Conservation (phyloP, 2,797 vertebrate species). For the Limnodromus scolopaceus region DNA sequence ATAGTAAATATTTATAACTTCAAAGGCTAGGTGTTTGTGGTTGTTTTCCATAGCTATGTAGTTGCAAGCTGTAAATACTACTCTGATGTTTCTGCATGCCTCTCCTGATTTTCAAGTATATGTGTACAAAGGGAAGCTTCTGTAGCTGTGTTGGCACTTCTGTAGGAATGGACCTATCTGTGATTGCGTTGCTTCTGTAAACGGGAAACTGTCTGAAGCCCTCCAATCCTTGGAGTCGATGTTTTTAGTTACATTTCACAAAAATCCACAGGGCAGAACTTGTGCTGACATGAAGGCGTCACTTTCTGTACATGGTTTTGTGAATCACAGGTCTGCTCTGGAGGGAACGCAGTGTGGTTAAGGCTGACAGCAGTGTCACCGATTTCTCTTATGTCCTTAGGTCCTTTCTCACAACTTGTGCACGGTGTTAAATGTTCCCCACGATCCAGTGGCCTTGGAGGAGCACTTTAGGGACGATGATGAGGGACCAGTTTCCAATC, state of each 20-base stretch:
- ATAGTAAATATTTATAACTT: background rate
- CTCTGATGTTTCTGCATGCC: background rate
- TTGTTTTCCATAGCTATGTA: background rate
- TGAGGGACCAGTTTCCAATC: constrained; percentile 96
- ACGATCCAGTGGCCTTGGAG: constrained; percentile 94
- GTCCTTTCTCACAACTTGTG: constrained; percentile 97
- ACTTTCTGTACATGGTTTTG: background rate
- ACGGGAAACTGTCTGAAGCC: background rate
- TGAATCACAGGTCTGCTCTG: background rate
- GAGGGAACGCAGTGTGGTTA: background rate
- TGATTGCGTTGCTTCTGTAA: background rate
- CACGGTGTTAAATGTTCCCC: constrained; percentile 93
- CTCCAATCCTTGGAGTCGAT: background rate
- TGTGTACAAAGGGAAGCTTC: background rate
- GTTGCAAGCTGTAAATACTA: background rate
- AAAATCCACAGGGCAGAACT: background rate
- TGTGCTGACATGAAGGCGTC: background rate
- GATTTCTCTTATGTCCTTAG: constrained; percentile 72
- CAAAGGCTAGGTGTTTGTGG: background rate
- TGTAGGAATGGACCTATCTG: background rate
- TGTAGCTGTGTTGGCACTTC: background rate
- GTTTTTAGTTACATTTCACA: background rate
- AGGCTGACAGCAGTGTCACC: background rate
- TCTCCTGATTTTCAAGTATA: background rate
- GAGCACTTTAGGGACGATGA: constrained; percentile 98